Conservation (phyloP, 2,113 vertebrate species). For the Callopanchax toddi region DNA sequence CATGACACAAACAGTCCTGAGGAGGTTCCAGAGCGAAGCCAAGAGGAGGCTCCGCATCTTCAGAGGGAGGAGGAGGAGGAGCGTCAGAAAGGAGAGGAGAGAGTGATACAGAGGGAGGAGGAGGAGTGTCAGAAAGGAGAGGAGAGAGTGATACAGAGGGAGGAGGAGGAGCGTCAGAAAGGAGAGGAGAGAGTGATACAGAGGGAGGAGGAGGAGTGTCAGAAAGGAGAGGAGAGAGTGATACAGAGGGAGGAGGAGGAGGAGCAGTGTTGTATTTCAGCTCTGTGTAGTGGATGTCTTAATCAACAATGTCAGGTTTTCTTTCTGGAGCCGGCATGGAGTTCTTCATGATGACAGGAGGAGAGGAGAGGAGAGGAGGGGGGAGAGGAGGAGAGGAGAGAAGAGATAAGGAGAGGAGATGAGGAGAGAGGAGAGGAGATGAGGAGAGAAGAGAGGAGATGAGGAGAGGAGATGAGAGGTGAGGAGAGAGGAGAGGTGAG, state of each 20-base stretch:
- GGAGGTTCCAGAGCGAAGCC: conserved; percentile 71
- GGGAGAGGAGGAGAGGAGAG: no score
- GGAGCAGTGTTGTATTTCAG: conserved; percentile 81
- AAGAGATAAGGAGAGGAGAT: no score
- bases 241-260: conserved; percentile 25
- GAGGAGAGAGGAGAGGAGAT: no score
- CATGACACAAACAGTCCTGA: conserved; percentile 76
- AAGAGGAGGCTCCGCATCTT: conserved; percentile 67
- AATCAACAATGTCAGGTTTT: conserved; percentile 86
- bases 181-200: conserved; percentile 26
- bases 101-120: conserved; percentile 9
- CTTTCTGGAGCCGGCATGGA: conserved; percentile 65
- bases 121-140: no score
- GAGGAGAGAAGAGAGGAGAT: no score
- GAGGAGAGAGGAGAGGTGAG: no score
- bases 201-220: conserved; percentile 49
- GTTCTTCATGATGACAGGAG: conserved; percentile 62
- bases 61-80: conserved; percentile 55
- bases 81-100: conserved; percentile 23
- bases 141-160: no score
- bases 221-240: conserved; percentile 21
- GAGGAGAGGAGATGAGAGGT: no score
- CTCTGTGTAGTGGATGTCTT: conserved; percentile 87
- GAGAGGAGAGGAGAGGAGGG: conserved; percentile 16
- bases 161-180: conserved; percentile 50